Conservation (phyloP, 2,888 invertebrate genomes). For the Xanthostigma xanthostigma region DNA sequence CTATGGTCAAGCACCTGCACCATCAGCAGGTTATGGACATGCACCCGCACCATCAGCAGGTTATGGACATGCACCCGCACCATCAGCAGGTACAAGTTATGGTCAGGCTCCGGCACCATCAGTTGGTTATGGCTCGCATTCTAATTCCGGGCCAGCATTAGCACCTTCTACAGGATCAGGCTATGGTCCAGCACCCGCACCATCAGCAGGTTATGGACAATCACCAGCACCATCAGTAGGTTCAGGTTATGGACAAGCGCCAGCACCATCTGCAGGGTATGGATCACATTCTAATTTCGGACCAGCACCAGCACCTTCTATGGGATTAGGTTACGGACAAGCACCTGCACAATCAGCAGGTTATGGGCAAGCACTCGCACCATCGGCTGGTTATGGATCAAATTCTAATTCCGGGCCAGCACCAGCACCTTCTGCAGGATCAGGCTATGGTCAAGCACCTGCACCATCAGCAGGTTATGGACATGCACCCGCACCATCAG, state of each 20-base stretch:
- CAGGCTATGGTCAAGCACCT: not conserved
- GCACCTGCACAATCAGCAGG: not conserved
- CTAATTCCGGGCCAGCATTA: not conserved
- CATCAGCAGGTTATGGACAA: not conserved
- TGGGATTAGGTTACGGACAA: not conserved
- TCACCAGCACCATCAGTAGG: not conserved
- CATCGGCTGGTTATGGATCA: not conserved
- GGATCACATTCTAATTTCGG: not conserved
- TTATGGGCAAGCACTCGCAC: not conserved
- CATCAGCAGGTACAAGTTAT: not conserved
- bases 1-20: not conserved
- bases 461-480: not conserved
- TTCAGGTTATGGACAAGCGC: no score
- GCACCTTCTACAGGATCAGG: not conserved
- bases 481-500: not conserved
- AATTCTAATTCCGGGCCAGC: no score
- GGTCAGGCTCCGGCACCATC: not conserved
- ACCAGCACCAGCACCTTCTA: not conserved
- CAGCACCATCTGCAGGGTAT: not conserved
- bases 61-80: not conserved
- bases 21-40: not conserved
- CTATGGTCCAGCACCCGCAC: not conserved
- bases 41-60: not conserved
- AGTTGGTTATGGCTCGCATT: not conserved
- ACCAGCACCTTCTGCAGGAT: not conserved